Conservation (phyloP, 2,113 vertebrate species). For the Microcebus griseorufus region DNA sequence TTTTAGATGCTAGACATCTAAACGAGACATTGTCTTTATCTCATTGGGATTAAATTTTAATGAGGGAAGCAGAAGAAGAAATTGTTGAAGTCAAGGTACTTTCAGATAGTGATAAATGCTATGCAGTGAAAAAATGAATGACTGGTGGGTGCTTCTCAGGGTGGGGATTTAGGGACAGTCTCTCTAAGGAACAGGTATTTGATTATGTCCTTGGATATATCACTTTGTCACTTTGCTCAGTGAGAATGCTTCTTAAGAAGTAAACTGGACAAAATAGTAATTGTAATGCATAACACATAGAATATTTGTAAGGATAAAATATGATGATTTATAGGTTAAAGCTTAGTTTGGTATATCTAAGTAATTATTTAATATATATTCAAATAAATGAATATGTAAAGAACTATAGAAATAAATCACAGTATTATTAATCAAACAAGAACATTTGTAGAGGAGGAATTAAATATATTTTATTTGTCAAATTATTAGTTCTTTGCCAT, state of each 20-base stretch:
- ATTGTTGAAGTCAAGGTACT: not conserved
- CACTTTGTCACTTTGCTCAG: not conserved
- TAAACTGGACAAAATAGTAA: not conserved
- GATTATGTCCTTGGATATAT: not conserved
- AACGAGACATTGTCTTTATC: not conserved
- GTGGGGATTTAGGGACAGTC: not conserved
- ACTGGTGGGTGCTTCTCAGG: not conserved
- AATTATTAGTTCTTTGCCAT: not conserved
- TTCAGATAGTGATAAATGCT: not conserved
- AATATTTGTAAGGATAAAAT: not conserved
- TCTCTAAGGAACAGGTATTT: not conserved
- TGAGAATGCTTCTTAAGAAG: not conserved
- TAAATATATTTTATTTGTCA: not conserved
- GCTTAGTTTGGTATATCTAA: not conserved
- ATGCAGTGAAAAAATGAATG: not conserved
- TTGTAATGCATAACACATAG: not conserved
- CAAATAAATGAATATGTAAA: not conserved
- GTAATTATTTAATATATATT: not conserved
- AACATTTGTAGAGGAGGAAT: slow-evolving; percentile 25
- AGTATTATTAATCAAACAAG: not conserved
- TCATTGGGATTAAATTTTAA: slow-evolving; percentile 30
- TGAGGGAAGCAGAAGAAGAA: not conserved
- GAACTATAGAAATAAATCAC: not conserved
- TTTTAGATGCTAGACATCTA: not conserved
- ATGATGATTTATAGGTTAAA: not conserved